Evolutionary conservation across 1,140 invertebrate species (phyloP).

Genomic region (Bombus breviceps): DNA sequence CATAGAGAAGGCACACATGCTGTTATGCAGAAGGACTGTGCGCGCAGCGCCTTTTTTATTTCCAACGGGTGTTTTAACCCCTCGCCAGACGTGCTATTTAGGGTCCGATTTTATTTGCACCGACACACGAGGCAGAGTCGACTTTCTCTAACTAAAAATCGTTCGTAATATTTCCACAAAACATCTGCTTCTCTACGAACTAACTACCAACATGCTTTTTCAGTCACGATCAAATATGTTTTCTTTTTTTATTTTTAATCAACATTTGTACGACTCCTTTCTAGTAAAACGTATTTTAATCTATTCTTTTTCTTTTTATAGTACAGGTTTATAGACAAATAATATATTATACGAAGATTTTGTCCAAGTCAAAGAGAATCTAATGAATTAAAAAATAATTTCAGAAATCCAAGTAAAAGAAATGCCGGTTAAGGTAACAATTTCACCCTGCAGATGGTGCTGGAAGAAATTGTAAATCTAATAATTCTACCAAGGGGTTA

Average conservation of each 20-base stretch:
- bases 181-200: neutral
- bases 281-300: neutral
- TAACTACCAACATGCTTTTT: neutral
- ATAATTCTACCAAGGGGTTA: neutral
- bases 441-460: neutral
- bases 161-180: conserved; percentile 31
- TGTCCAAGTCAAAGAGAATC: neutral
- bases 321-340: neutral
- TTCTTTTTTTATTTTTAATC: neutral
- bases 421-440: too few relatives aligned
- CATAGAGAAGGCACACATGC: conserved; percentile 24
- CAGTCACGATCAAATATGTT: neutral
- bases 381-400: neutral
- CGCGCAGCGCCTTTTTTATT: conserved; percentile 54
- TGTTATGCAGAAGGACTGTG: conserved; percentile 39
- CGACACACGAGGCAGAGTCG: conserved; percentile 21
- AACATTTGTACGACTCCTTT: neutral
- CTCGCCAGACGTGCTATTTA: conserved; percentile 61
- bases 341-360: neutral
- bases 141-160: conserved; percentile 49
- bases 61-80: conserved; percentile 51
- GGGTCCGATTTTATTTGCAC: conserved; percentile 63
- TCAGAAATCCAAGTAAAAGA: neutral
- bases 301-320: neutral
- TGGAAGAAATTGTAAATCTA: neutral